Evolutionary conservation across 1,140 invertebrate species (phyloP).

Genomic region (Temnothorax curvispinosus): DNA sequence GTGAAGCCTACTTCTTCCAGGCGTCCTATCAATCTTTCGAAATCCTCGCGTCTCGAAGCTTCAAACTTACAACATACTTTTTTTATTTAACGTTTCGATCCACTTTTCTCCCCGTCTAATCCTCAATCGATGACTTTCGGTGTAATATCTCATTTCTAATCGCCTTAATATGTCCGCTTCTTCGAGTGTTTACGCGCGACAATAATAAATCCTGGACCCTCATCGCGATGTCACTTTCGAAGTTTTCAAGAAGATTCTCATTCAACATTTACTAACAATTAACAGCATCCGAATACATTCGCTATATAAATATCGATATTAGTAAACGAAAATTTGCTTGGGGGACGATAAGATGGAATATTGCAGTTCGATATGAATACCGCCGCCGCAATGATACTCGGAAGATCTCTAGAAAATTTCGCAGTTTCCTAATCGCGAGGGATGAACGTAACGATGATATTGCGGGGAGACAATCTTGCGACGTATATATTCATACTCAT

Average conservation of each 20-base stretch:
- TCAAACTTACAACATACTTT: neutral
- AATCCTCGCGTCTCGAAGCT: constrained; percentile 10
- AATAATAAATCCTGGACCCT: neutral
- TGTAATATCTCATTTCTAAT: constrained; percentile 3
- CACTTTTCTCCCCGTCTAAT: neutral
- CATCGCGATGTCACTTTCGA: neutral
- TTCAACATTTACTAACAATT: neutral
- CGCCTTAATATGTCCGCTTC: neutral
- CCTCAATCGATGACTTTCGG: neutral
- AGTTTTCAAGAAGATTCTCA: neutral
- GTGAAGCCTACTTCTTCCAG: constrained; percentile 37
- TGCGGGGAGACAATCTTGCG: constrained; percentile 52
- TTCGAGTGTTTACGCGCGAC: neutral
- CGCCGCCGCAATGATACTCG: neutral
- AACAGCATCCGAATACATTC: neutral
- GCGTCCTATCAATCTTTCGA: constrained; percentile 64
- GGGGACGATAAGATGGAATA: neutral
- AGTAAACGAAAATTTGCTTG: neutral
- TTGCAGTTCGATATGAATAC: neutral
- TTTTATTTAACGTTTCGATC: neutral
- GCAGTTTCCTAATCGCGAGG: neutral
- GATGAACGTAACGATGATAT: constrained; percentile 31
- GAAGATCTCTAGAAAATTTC: constrained; percentile 1
- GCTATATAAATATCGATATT: neutral
- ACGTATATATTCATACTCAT: constrained; percentile 43